phyloP scores from a whole-genome alignment of 2,797 vertebrate genomes.

The Pagetopsis macropterus region DNA sequence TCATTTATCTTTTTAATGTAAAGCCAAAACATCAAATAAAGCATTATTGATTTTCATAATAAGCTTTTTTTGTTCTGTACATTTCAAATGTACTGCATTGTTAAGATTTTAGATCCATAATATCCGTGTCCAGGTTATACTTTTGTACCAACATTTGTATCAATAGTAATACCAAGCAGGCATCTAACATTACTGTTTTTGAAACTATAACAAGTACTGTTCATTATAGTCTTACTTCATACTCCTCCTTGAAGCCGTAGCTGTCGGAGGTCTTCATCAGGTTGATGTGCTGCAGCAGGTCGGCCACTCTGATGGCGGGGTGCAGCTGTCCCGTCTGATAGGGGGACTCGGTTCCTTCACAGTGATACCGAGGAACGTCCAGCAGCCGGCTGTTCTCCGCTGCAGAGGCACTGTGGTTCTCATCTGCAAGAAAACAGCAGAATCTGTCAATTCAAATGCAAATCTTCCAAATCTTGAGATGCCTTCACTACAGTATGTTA shows the following conservation, averaged over 20 bases:
- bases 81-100: constrained; percentile 6
- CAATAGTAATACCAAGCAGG: no score
- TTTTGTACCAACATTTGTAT: neutral
- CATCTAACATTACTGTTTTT: neutral
- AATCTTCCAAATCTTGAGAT: neutral
- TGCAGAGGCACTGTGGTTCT: constrained; percentile 92
- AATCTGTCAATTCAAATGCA: neutral
- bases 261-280: constrained; percentile 99
- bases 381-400: constrained; percentile 95
- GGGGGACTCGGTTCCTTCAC: constrained; percentile 96
- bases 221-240: constrained; percentile 87
- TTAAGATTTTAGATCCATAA: neutral
- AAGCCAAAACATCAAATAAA: constrained; percentile 16
- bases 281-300: constrained; percentile 98
- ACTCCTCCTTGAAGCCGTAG: constrained; percentile 99
- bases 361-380: constrained; percentile 96
- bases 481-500: neutral
- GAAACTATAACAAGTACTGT: neutral
- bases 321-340: constrained; percentile 99
- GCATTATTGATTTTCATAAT: constrained; percentile 14
- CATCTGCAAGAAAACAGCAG: constrained; percentile 81
- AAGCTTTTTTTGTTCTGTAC: neutral
- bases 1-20: constrained; percentile 32
- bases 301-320: constrained; percentile 97
- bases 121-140: neutral